phyloP scores from a whole-genome alignment of 2,797 vertebrate species.

The Diceros bicornis region DNA sequence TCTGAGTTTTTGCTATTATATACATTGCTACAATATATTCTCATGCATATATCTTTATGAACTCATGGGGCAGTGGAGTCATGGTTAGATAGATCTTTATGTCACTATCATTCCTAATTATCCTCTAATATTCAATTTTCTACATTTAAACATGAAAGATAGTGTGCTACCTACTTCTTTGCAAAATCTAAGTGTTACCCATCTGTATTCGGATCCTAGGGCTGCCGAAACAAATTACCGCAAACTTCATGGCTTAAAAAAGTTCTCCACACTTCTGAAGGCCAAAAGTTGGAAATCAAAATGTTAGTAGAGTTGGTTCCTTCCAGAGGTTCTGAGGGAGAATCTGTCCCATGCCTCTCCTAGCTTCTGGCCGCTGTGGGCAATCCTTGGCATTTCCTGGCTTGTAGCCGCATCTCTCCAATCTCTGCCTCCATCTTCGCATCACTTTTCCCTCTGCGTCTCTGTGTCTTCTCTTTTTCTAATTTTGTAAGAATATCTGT shows the following conservation, averaged over 20 bases:
- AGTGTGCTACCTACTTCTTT: neutral
- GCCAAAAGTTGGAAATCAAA: neutral
- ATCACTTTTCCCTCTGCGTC: fast-evolving
- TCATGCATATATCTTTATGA: neutral
- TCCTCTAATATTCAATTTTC: neutral
- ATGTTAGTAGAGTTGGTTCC: fast-evolving
- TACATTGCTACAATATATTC: neutral
- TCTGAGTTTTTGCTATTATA: neutral
- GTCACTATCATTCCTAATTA: neutral
- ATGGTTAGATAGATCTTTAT: neutral
- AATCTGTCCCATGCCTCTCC: neutral
- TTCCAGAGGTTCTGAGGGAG: neutral
- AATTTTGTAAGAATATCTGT: neutral
- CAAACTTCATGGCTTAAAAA: neutral
- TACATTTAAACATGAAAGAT: neutral
- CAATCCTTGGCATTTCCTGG: fast-evolving
- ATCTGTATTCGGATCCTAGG: neutral
- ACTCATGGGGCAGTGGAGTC: neutral
- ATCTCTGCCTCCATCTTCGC: neutral
- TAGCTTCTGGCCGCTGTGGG: neutral
- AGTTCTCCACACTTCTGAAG: neutral
- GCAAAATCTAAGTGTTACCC: neutral
- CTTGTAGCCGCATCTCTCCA: neutral
- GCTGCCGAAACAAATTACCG: neutral
- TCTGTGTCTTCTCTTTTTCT: neutral